Conservation (phyloP, 2,888 invertebrate species). For the Netelia virgata region DNA sequence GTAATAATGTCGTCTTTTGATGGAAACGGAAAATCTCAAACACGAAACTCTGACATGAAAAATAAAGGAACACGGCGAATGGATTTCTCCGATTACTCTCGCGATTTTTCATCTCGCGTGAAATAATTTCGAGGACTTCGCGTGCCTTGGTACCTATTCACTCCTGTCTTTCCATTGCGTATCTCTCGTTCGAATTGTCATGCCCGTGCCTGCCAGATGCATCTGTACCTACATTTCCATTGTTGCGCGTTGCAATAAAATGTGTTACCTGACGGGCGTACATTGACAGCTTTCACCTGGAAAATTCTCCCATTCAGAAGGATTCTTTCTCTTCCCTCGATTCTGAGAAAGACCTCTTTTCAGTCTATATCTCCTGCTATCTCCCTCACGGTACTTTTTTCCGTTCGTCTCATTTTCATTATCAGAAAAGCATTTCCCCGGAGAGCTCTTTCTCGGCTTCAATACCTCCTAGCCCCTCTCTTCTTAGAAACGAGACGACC, state of each 20-base stretch:
- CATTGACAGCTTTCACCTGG: constrained; percentile 37
- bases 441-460: constrained; percentile 59
- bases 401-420: constrained; percentile 64
- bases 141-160: constrained; percentile 12
- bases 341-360: constrained; percentile 51
- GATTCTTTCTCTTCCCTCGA: constrained; percentile 21
- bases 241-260: constrained; percentile 5
- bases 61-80: not conserved
- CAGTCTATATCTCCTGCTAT: constrained; percentile 18
- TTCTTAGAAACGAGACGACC: constrained; percentile 48
- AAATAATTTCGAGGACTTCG: constrained; percentile 28
- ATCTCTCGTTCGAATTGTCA: constrained; percentile 20
- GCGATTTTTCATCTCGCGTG: constrained; percentile 12
- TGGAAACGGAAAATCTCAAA: not conserved
- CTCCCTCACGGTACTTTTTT: constrained; percentile 10
- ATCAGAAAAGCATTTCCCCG: constrained; percentile 66
- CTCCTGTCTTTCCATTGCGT: constrained; percentile 18
- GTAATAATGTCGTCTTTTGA: not conserved
- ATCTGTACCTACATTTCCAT: constrained; percentile 19
- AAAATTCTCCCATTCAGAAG: constrained; percentile 27
- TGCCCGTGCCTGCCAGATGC: constrained; percentile 15
- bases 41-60: not conserved
- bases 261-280: constrained; percentile 11
- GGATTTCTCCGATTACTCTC: not conserved
- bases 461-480: constrained; percentile 37